Conservation (phyloP, 1,140 invertebrate genomes). For the Apocrypta bakeri region DNA sequence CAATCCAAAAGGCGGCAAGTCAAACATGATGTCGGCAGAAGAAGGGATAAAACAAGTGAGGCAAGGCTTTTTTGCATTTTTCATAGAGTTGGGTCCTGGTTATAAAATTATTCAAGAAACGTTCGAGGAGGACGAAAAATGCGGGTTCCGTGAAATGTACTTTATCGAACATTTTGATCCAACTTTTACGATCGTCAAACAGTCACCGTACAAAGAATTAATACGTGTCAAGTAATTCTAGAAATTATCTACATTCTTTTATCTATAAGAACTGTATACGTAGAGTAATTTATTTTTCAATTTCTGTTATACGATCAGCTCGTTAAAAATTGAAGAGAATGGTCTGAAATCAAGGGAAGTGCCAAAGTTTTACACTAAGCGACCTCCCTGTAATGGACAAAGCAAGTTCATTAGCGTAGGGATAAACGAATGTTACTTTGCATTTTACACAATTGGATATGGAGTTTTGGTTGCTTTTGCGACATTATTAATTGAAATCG, state of each 20-base stretch:
- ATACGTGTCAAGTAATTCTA: conserved; percentile 76
- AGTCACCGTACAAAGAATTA: conserved; percentile 77
- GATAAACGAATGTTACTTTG: conserved; percentile 76
- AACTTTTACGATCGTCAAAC: conserved; percentile 76
- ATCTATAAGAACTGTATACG: neutral
- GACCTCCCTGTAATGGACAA: conserved; percentile 75
- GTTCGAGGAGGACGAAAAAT: conserved; percentile 79
- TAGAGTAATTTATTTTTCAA: neutral
- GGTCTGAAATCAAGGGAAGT: conserved; percentile 78
- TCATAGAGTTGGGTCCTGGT: conserved; percentile 77
- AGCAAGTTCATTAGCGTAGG: conserved; percentile 77
- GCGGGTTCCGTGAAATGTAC: conserved; percentile 77
- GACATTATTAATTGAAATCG: conserved; percentile 54
- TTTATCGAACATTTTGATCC: conserved; percentile 77
- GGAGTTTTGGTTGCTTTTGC: conserved; percentile 52
- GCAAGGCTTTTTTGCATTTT: conserved; percentile 78
- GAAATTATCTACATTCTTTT: neutral
- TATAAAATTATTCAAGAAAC: conserved; percentile 79
- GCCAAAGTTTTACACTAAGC: conserved; percentile 76
- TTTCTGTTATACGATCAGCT: conserved; percentile 63
- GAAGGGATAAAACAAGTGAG: conserved; percentile 76
- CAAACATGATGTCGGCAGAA: conserved; percentile 75
- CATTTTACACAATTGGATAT: conserved; percentile 61
- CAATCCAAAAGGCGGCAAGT: conserved; percentile 71
- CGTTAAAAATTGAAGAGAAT: conserved; percentile 77